Conservation (phyloP, 1,140 invertebrate species). For the Caerostris darwini region DNA sequence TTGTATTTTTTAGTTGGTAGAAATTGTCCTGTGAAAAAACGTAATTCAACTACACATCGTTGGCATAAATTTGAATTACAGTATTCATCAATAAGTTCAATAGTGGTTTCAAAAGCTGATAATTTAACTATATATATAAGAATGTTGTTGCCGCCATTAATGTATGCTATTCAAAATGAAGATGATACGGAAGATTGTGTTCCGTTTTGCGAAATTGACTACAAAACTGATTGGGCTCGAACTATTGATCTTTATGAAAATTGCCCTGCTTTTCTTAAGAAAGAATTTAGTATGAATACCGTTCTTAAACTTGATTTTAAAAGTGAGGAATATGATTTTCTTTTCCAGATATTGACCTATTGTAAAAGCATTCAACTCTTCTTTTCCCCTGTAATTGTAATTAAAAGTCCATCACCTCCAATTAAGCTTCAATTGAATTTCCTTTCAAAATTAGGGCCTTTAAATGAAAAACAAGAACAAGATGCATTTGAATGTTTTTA, state of each 20-base stretch:
- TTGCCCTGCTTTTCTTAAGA: not conserved
- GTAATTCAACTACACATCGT: conserved; percentile 41
- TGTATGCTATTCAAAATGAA: conserved; percentile 38
- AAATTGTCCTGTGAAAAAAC: conserved; percentile 34
- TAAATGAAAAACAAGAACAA: too few relatives aligned
- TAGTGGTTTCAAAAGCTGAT: conserved; percentile 46
- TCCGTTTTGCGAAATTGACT: not conserved
- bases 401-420: conserved; percentile 1
- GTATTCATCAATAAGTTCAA: conserved; percentile 34
- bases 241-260: conserved; percentile 40
- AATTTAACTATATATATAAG: conserved; percentile 33
- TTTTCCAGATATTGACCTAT: conserved; percentile 2
- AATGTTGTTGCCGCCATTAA: conserved; percentile 37
- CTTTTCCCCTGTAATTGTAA: conserved; percentile 57
- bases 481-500: conserved; percentile 68
- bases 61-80: conserved; percentile 57
- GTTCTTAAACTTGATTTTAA: conserved; percentile 66
- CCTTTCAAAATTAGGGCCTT: too few relatives aligned
- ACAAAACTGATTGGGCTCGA: conserved; percentile 19
- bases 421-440: not conserved
- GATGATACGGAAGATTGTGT: conserved; percentile 32
- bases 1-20: conserved; percentile 73
- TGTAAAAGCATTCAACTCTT: conserved; percentile 51
- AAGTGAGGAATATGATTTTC: conserved; percentile 39
- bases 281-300: conserved; percentile 69